Conservation (phyloP, 23 tunicate genomes). For the Styela plicata region DNA sequence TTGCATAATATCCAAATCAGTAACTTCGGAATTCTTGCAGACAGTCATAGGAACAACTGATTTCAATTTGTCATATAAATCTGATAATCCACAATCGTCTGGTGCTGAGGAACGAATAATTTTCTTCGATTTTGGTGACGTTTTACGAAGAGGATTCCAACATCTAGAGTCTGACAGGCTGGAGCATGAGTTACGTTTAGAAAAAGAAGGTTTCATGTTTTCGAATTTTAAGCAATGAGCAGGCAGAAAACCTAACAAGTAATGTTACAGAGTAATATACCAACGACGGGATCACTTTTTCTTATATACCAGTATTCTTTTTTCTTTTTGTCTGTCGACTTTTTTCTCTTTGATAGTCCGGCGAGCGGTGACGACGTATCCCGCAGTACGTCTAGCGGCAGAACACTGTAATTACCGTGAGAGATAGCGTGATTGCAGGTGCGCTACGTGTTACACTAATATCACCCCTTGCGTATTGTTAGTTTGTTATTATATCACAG, state of each 20-base stretch:
- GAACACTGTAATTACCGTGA: not conserved
- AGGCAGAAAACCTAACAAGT: too few relatives aligned
- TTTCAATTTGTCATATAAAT: not conserved
- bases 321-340: not conserved
- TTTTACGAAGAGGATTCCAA: not conserved
- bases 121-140: not conserved
- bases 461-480: not conserved
- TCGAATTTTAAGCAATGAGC: too few relatives aligned
- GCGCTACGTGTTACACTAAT: not conserved
- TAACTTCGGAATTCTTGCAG: not conserved
- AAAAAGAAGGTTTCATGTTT: conserved; percentile 1
- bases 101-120: not conserved
- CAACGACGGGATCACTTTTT: not conserved
- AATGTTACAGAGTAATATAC: too few relatives aligned
- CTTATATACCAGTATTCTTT: not conserved
- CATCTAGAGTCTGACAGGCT: not conserved
- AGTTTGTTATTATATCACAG: not conserved
- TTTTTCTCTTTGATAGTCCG: not conserved
- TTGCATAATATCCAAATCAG: conserved; percentile 14
- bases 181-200: not conserved
- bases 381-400: not conserved
- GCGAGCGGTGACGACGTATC: not conserved
- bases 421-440: not conserved
- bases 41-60: conserved; percentile 3
- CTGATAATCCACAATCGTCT: conserved; percentile 4